Evolutionary conservation across 2,888 invertebrate species (phyloP).

Genomic region (Tachystola acroxantha): DNA sequence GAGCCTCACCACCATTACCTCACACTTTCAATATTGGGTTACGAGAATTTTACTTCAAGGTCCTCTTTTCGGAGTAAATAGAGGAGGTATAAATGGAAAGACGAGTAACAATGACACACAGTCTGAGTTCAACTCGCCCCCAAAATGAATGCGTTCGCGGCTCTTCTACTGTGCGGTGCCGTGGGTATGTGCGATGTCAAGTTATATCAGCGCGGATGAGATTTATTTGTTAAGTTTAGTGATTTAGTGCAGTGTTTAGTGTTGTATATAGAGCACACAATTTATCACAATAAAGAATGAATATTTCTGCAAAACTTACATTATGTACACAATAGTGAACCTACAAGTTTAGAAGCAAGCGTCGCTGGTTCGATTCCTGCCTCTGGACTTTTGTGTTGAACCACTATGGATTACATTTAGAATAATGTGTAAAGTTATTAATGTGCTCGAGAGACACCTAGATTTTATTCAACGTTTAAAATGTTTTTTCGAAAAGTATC

Average conservation of each 20-base stretch:
- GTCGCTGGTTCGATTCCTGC: no score
- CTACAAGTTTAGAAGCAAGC: no score
- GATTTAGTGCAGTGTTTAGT: neutral
- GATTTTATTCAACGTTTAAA: no score
- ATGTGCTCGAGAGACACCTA: no score
- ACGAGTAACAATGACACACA: constrained; percentile 62
- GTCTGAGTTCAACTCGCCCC: constrained; percentile 54
- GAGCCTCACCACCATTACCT: constrained; percentile 72
- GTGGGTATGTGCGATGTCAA: constrained; percentile 69
- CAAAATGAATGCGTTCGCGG: constrained; percentile 63
- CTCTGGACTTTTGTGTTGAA: no score
- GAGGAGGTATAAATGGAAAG: constrained; percentile 71
- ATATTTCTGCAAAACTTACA: constrained; percentile 11
- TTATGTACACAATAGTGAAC: no score
- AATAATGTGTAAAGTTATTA: no score
- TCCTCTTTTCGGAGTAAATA: constrained; percentile 71
- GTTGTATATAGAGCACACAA: no score
- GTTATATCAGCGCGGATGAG: neutral
- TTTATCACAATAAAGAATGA: neutral
- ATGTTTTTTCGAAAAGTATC: no score
- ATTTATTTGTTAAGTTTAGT: constrained; percentile 2
- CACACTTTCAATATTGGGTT: constrained; percentile 76
- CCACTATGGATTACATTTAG: no score
- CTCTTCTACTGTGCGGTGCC: constrained; percentile 54
- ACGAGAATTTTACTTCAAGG: constrained; percentile 76